Percentiles rank a stretch among this genome's conserved stretches.
Conservation (phyloP, 2,888 invertebrate genomes). For the Stenodema calcarata region DNA sequence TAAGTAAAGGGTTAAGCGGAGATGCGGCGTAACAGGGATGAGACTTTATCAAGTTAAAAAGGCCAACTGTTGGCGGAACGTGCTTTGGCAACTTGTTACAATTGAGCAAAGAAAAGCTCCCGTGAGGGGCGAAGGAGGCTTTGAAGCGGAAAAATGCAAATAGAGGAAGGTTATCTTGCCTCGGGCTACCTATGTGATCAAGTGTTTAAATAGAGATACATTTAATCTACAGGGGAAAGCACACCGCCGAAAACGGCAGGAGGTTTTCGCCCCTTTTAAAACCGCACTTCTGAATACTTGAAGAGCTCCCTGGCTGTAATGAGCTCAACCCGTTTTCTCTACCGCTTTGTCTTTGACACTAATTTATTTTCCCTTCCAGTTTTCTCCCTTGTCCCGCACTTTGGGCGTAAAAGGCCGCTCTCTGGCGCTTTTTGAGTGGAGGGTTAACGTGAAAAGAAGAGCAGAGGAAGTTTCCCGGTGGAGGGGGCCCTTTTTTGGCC, state of each 20-base stretch:
- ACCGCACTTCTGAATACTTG: slow-evolving; percentile 5
- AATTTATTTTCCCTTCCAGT: background rate
- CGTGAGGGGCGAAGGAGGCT: background rate
- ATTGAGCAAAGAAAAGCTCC: slow-evolving; percentile 16
- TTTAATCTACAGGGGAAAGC: background rate
- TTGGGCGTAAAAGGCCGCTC: background rate
- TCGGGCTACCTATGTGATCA: slow-evolving; percentile 11
- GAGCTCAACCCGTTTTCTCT: background rate
- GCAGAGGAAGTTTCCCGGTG: background rate
- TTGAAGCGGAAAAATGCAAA: slow-evolving; percentile 3
- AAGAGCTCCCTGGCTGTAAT: background rate
- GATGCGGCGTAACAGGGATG: background rate
- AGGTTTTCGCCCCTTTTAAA: background rate
- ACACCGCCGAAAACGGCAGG: background rate
- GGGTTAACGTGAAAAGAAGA: background rate
- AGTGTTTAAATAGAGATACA: slow-evolving; percentile 21
- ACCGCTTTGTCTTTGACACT: slow-evolving; percentile 12
- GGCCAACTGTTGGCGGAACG: slow-evolving; percentile 17
- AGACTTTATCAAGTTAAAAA: slow-evolving; percentile 19
- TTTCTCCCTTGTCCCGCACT: background rate
- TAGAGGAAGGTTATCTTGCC: slow-evolving; percentile 15
- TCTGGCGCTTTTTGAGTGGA: background rate
- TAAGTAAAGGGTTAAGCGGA: background rate
- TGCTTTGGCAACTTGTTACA: slow-evolving; percentile 21
- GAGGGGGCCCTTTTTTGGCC: background rate